These are phyloP conservation scores for Dryobota labecula DNA, from an alignment of 2,888 invertebrate species.

Conservation along the genomic window DNA sequence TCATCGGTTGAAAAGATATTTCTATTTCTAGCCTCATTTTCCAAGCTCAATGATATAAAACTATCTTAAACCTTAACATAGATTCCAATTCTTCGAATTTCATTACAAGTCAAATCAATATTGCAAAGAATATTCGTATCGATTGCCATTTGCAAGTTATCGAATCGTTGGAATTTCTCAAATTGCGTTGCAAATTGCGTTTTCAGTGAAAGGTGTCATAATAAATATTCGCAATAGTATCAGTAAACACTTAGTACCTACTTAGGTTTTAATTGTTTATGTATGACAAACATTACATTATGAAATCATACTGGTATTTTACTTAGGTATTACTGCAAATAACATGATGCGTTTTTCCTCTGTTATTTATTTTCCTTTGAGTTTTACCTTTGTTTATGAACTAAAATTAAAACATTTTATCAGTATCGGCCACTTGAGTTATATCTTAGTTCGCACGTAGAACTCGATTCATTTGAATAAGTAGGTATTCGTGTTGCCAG, in stretches of 20 bases:
- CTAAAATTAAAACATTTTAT: constrained; percentile 10
- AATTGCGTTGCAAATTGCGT: constrained; percentile 21
- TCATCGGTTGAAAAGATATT: neutral
- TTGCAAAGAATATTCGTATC: constrained; percentile 43
- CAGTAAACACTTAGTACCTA: neutral
- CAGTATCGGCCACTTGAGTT: neutral
- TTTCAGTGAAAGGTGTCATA: constrained; percentile 29
- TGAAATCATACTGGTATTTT: constrained; percentile 26
- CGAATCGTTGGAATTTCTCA: constrained; percentile 32
- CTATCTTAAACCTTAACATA: constrained; percentile 5
- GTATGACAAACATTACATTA: constrained; percentile 7
- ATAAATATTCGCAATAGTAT: constrained; percentile 9
- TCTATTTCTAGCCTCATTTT: neutral
- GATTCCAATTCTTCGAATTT: constrained; percentile 19
- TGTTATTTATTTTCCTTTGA: constrained; percentile 17
- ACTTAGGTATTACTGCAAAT: constrained; percentile 1
- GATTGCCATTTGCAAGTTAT: constrained; percentile 12
- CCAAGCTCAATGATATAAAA: neutral
- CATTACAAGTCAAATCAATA: constrained; percentile 2
- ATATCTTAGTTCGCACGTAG: constrained; percentile 13
- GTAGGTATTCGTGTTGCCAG: constrained; percentile 40
- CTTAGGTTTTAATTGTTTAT: constrained; percentile 21
- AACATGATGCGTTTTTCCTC: constrained; percentile 27
- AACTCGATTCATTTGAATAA: constrained; percentile 49
- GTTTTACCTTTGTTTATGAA: constrained; percentile 15